phyloP scores from a whole-genome alignment of 2,797 vertebrate species.

The Syngnathus acus region DNA sequence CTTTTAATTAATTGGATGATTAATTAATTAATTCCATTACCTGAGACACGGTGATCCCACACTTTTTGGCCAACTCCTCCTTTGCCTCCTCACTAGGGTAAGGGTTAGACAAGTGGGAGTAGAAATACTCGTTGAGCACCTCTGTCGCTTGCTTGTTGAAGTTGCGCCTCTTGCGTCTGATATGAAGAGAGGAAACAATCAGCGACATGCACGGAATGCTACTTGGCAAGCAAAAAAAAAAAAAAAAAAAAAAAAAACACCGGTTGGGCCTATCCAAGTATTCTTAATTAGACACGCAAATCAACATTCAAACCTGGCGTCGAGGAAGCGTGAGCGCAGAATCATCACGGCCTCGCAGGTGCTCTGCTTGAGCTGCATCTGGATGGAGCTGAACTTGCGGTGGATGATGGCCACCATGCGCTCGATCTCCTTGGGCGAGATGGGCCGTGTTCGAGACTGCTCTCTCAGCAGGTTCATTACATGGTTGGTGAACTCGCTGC shows the following conservation, averaged over 20 bases:
- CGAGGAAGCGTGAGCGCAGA: constrained; percentile 85
- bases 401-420: constrained; percentile 94
- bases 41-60: constrained; percentile 98
- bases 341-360: constrained; percentile 94
- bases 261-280: too few relatives aligned
- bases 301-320: constrained; percentile 75
- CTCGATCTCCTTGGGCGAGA: constrained; percentile 89
- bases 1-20: neutral
- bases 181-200: constrained; percentile 20
- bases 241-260: too few relatives aligned
- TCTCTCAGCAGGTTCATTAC: constrained; percentile 93
- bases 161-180: constrained; percentile 95
- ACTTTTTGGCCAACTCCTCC: constrained; percentile 98
- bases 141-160: constrained; percentile 99
- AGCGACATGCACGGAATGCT: constrained; percentile 14
- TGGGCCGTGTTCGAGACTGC: constrained; percentile 86
- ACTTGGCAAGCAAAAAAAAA: too few relatives aligned
- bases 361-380: constrained; percentile 94
- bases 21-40: constrained; percentile 49
- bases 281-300: too few relatives aligned
- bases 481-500: constrained; percentile 90
- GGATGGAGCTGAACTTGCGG: constrained; percentile 91
- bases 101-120: constrained; percentile 99
- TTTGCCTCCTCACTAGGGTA: constrained; percentile 99
- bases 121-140: constrained; percentile 99